Percentiles rank a stretch among this genome's conserved stretches.
phyloP scores from a whole-genome alignment of 1,140 invertebrate species.

The Camponotus floridanus region DNA sequence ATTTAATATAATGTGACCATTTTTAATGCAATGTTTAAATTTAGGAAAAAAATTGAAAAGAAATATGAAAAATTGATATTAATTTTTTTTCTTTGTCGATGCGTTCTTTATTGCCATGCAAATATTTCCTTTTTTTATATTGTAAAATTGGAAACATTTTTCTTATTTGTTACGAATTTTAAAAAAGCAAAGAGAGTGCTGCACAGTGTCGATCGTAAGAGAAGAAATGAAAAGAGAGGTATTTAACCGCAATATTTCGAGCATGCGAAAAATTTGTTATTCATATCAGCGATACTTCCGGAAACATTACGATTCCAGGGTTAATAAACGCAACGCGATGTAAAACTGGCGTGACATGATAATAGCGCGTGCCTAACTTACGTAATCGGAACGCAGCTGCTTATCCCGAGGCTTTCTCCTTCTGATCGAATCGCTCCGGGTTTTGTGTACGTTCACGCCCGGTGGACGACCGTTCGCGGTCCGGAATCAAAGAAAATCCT shows the following conservation, averaged over 20 bases:
- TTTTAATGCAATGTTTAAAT: background rate
- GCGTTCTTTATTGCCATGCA: background rate
- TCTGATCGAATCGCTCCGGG: slow-evolving; percentile 26
- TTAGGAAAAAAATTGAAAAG: background rate
- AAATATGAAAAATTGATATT: background rate
- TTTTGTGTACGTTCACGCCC: slow-evolving; percentile 55
- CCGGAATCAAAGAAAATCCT: slow-evolving; percentile 45
- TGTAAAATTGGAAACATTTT: background rate
- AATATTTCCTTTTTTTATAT: background rate
- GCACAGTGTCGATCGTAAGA: background rate
- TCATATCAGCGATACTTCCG: background rate
- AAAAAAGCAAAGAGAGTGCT: background rate
- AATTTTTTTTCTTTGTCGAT: background rate
- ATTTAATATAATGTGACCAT: background rate
- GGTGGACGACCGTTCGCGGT: slow-evolving; percentile 48
- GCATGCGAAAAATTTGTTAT: background rate
- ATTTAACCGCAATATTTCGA: background rate
- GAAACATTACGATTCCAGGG: background rate
- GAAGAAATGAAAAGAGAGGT: background rate
- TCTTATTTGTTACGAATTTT: background rate
- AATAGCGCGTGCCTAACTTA: slow-evolving; percentile 8
- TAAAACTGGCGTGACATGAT: slow-evolving; percentile 2
- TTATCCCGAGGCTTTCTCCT: slow-evolving; percentile 10
- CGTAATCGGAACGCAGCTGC: slow-evolving; percentile 49
- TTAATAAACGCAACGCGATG: background rate